Evolutionary conservation across 2,888 invertebrate genomes (phyloP), one percentile per base, ranked within the genome.

Genomic region (Tanytarsus gracilentus): DNA sequence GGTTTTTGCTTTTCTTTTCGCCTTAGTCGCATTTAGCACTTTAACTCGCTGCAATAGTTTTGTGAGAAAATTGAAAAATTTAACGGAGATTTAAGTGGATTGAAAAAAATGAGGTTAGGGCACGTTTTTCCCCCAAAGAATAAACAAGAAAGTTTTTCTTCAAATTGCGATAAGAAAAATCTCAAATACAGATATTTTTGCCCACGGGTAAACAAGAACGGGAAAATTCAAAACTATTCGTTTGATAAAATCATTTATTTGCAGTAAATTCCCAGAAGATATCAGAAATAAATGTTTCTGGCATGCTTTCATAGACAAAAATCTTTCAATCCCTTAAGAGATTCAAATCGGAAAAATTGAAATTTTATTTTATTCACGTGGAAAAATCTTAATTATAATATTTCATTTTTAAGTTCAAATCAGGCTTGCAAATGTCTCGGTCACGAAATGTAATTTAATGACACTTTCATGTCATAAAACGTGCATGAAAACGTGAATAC

Each of bases 401-500:
- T 33, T 36, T 14, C n/a, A 2, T 44, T 44, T 23, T 3, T 23
- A 44, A 44, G 18, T 44, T n/a, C 18, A 23, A 44, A 44, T 44
- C n/a, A 44, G 23, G 44, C 21, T 23, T 23, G 18, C 11, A 18
- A 44, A 44, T 44, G 44, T 44, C 44, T 44, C 44, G 23, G 44
- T 18, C 44, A 44, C 44, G 44, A 44, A 49, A 49, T 49, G 27
- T 49, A 49, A 49, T 49, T 49, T 49, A 49, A 49, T 27, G 49
- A 49, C 49, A 49, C 27, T 49, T 49, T 49, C 27, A 49, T 49
- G 49, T 49, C 26, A 18, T 49, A 49, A 49, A 49, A 49, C 49
- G 49, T 49, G 49, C 49, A 49, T 49, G 49, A 18, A 49, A 49
- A 49, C 49, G 49, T 49, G 49, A 49, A 49, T n/a, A 27, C 44